phyloP scores from a whole-genome alignment of 1,140 invertebrate species.

The Campodea augens region DNA sequence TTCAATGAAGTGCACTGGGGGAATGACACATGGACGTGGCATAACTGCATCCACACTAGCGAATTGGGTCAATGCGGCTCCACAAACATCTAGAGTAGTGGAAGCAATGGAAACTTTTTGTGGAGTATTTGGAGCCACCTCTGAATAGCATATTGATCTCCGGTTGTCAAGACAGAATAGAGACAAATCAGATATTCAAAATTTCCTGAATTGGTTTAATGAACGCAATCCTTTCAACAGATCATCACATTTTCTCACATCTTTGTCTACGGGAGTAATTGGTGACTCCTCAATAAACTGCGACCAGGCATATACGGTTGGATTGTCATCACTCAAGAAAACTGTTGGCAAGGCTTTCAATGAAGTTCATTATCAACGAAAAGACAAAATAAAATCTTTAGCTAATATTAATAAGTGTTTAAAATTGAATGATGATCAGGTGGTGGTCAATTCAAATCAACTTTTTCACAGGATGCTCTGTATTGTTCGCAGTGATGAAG shows the following conservation, averaged over 20 bases:
- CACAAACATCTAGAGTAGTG: neutral
- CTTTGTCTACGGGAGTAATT: slow-evolving; percentile 6
- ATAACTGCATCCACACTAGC: slow-evolving; percentile 4
- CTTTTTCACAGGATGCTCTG: slow-evolving; percentile 1
- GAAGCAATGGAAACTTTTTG: slow-evolving; percentile 8
- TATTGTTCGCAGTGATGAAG: slow-evolving; percentile 3
- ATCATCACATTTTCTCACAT: neutral
- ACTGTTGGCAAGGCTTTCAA: slow-evolving; percentile 4
- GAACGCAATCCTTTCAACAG: neutral
- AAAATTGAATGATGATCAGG: neutral
- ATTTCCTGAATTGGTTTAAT: slow-evolving; percentile 2
- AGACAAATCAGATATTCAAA: neutral
- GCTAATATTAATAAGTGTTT: slow-evolving; percentile 5
- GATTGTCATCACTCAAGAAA: slow-evolving; percentile 3
- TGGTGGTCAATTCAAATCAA: slow-evolving; percentile 1
- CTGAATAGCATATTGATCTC: slow-evolving; percentile 9
- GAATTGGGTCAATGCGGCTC: neutral
- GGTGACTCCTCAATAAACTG: slow-evolving; percentile 5
- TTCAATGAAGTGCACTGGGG: slow-evolving; percentile 15
- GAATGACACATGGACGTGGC: slow-evolving; percentile 14
- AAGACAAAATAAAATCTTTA: slow-evolving; percentile 4
- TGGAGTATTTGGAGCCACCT: slow-evolving; percentile 2
- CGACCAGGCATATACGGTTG: slow-evolving; percentile 2
- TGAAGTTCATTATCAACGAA: slow-evolving; percentile 4
- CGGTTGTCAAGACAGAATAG: slow-evolving; percentile 4